Base-by-base conservation (phyloP, 2,113 vertebrate species). In the Ariopsis seemanni region DNA sequence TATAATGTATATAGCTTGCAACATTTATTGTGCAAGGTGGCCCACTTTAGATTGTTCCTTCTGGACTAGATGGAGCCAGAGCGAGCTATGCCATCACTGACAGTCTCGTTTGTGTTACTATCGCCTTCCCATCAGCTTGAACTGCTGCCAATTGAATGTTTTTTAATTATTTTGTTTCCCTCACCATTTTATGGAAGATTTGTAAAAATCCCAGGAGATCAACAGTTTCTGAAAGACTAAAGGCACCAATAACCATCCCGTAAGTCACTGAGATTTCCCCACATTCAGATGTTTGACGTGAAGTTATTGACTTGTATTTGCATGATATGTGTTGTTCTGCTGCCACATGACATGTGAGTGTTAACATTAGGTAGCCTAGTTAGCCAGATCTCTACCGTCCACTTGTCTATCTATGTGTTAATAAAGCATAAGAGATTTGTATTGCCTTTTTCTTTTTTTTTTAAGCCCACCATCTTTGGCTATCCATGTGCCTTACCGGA, bases 401-500 rank as follows among this genome's bases (percentile, higher is more conserved):
- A 72, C 69, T 71, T 72, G 69, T 20, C 27, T 27, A 18, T 2
- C 17, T 48, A 17, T 74, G 71, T 8, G 34, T 42, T 48, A 48
- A 48, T 48, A 20, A 74, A 17, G 22, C 12, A 14, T 30, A 1
- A 48, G 17, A 8, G 17, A 20, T 22, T 34, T 17, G 30, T 22
- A 42, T 20, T 20, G 34, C 2, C 15, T 48, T 20, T 30, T 8
- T n/a, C 20, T 30, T 17, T 17, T 48, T 42, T 30, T 9, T 30
- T 42, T 42, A 5, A 52, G 42, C 34, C 12, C 42, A 12, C 9
- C 30, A 48, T 77, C 15, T 77, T 6, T 78, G 14, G 30, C 0
- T 27, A 72, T 55, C 10, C 22, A 63, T 67, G 69, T 82, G 27
- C 90, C 97, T 97, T 96, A 99, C 98, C 98, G 92, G 97, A 99